Conservation (phyloP, 2,888 invertebrate genomes). For the Drosophila algonquin region DNA sequence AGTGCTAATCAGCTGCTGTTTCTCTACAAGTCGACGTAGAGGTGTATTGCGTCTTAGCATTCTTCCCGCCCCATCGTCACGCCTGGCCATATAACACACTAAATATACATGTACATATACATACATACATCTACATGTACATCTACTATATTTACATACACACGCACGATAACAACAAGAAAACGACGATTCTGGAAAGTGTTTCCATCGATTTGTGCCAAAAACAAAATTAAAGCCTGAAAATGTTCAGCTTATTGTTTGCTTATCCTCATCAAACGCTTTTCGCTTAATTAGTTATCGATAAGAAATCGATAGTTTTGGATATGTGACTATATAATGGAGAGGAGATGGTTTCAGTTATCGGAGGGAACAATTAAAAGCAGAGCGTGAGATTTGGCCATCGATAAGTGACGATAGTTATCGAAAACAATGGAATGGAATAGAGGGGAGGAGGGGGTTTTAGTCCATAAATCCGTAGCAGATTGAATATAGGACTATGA, state of each 20-base stretch:
- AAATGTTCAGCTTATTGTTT: neutral
- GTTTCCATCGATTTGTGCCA: no score
- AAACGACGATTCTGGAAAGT: constrained; percentile 14
- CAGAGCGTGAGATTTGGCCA: no score
- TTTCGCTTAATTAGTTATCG: neutral
- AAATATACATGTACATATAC: constrained; percentile 19
- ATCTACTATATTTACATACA: constrained; percentile 5
- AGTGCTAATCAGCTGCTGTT: constrained; percentile 58
- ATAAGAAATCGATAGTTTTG: no score
- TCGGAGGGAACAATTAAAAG: no score
- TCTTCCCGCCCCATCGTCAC: constrained; percentile 28
- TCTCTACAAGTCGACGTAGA: neutral
- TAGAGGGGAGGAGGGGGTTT: no score
- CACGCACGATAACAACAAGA: neutral
- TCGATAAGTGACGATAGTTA: no score
- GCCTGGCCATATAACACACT: neutral
- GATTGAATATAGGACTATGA: no score
- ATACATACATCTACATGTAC: constrained; percentile 14
- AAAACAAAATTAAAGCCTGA: no score
- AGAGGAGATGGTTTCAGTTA: no score
- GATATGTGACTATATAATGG: no score
- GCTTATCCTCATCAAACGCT: neutral
- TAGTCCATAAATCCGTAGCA: no score
- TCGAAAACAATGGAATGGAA: no score
- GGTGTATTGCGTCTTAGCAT: constrained; percentile 64